These are phyloP conservation scores for Trachelus stipa DNA, from an alignment of 2,888 invertebrate species.

Conservation along the genomic window DNA sequence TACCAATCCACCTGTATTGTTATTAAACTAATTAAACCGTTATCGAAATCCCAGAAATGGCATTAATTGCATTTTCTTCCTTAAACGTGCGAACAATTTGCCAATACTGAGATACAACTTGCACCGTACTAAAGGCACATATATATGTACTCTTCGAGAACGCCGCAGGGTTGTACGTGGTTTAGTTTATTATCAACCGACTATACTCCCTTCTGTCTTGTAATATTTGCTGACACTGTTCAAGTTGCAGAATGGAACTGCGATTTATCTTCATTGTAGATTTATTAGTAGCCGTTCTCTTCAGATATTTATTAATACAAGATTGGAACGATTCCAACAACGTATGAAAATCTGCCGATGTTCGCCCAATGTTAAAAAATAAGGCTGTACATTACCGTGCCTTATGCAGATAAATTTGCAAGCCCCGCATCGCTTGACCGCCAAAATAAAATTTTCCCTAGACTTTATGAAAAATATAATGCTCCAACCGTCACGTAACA, in stretches of 20 bases:
- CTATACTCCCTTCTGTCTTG: not conserved
- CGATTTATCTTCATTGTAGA: not conserved
- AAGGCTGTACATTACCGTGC: not conserved
- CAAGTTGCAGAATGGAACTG: not conserved
- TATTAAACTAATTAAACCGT: not conserved
- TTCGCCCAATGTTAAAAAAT: not conserved
- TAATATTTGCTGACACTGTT: not conserved
- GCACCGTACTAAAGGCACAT: not conserved
- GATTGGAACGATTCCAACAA: constrained; percentile 1
- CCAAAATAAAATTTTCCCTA: constrained; percentile 17
- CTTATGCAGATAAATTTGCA: not conserved
- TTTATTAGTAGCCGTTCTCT: not conserved
- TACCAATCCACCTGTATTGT: not conserved
- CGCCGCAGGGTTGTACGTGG: not conserved
- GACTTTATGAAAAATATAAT: constrained; percentile 23
- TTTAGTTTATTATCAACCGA: not conserved
- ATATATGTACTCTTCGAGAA: not conserved
- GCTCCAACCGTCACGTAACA: constrained; percentile 16
- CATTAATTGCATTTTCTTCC: not conserved
- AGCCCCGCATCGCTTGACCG: constrained; percentile 12
- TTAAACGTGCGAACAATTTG: not conserved
- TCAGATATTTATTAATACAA: not conserved
- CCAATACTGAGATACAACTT: not conserved
- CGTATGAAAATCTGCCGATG: not conserved
- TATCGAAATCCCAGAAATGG: not conserved